These are phyloP conservation scores for Danio tinwini DNA, from an alignment of 2,797 vertebrate genomes.

Conservation along the genomic window DNA sequence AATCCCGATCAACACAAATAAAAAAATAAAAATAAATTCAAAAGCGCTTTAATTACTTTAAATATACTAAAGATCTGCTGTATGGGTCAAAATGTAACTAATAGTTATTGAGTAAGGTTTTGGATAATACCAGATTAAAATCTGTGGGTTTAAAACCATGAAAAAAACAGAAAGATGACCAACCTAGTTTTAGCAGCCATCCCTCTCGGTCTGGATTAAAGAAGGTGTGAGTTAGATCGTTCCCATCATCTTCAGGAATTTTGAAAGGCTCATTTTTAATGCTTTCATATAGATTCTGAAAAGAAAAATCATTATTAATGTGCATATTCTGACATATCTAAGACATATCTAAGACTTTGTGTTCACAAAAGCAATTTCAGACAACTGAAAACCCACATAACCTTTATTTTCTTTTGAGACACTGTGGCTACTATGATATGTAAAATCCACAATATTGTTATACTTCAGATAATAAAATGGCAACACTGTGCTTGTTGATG, in stretches of 20 bases:
- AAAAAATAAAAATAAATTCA: background rate
- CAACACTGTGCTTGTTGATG: too few species aligned
- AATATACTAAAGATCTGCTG: constrained; percentile 20
- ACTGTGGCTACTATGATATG: too few species aligned
- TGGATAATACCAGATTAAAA: background rate
- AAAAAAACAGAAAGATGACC: constrained; percentile 62
- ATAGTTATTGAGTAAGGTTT: background rate
- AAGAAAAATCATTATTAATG: constrained; percentile 13
- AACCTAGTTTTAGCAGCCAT: constrained; percentile 97
- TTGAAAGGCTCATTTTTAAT: constrained; percentile 99
- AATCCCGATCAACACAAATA: background rate
- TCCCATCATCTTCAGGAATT: constrained; percentile 97
- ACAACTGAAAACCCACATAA: too few species aligned
- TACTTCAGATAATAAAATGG: too few species aligned
- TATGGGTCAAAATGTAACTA: background rate
- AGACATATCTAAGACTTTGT: background rate
- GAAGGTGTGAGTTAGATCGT: constrained; percentile 96
- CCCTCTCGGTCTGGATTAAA: constrained; percentile 98
- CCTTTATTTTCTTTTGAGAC: too few species aligned
- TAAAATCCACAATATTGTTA: too few species aligned
- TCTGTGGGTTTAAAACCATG: background rate
- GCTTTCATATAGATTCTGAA: constrained; percentile 97
- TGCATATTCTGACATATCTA: background rate
- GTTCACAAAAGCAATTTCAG: too few species aligned
- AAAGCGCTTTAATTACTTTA: constrained; percentile 5